Conservation (phyloP, 2,888 invertebrate genomes). For the Heliconius hortense region DNA sequence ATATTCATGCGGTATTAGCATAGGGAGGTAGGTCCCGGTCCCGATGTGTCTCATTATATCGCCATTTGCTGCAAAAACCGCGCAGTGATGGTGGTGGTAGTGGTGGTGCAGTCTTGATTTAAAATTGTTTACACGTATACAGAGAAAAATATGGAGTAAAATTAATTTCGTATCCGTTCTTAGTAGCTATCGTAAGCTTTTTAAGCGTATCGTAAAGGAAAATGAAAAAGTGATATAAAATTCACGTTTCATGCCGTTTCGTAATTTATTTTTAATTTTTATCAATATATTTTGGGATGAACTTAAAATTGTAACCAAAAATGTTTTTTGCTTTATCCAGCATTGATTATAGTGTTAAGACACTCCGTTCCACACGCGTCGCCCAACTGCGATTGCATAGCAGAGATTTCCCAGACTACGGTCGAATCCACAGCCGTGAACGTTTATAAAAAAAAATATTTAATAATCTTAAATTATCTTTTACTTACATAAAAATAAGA, state of each 20-base stretch:
- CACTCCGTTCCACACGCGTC: no score
- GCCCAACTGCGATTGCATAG: no score
- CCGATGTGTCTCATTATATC: slow-evolving; percentile 73
- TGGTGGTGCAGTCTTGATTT: slow-evolving; percentile 38
- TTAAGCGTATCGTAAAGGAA: slow-evolving; percentile 10
- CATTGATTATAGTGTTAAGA: no score
- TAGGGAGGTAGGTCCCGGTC: slow-evolving; percentile 61
- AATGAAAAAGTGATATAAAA: slow-evolving; percentile 2
- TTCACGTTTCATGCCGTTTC: background rate
- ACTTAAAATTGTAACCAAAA: no score
- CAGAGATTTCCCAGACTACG: no score
- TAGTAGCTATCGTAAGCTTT: slow-evolving; percentile 18
- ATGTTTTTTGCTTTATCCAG: no score
- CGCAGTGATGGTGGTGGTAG: slow-evolving; percentile 12
- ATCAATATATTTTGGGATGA: background rate
- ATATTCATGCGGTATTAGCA: slow-evolving; percentile 79
- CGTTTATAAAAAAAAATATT: no score
- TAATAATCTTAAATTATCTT: no score
- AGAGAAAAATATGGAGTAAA: slow-evolving; percentile 23
- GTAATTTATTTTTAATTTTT: background rate
- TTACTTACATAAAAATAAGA: no score
- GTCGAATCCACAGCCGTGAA: no score
- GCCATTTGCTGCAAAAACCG: slow-evolving; percentile 74
- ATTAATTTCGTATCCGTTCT: slow-evolving; percentile 24
- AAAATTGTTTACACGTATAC: slow-evolving; percentile 42